Evolutionary conservation across 2,888 invertebrate species (phyloP), one percentile per base, ranked within the genome.

Genomic region (Meganola albula): DNA sequence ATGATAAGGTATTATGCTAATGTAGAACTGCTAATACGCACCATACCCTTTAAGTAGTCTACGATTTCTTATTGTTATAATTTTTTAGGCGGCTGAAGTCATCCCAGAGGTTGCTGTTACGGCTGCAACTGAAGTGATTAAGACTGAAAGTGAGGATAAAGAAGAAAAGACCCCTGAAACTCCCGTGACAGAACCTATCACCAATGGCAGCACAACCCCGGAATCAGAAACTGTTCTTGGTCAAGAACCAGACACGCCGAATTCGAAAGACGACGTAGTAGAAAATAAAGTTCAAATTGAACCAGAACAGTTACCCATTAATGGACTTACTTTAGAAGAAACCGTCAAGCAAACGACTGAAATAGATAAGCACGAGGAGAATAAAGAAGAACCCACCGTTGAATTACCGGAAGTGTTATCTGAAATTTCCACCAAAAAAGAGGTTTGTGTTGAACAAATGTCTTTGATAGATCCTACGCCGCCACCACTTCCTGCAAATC

Each of bases 401-500:
- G 78, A 72, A 58, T 53, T 68, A 42, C 56, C 66, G 49, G 79
- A 77, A 61, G 66, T 67, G 46, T 73, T 64, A 55, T 74, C 77
- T 58, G 84, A 84, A 74, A 82, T 74, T 61, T 72, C 83, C 63
- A 72, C 70, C 60, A 74, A 56, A 63, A 74, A 82, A 68, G 87
- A 86, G 87, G 87, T 87, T 86, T 87, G 87, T 87, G 85, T 79
- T 76, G 74, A 77, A 67, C 74, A 73, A 76, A 70, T 75, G 88
- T 88, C 89, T 87, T 87, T 88, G 88, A 78, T 83, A 78, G 89
- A 90, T 74, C 83, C 89, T 76, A 73, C 87, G 70, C 92, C 92
- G 76, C 92, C 91, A 69, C 91, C 92, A 58, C 89, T 92, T 68
- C 92, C 92, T 54, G 88, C 90, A 69, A 90, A 90, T 69, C 91